A percentile compares a stretch with the other conserved stretches of the same genome.
Evolutionary conservation across 2,797 vertebrate genomes (phyloP).

Genomic region (Tapera naevia): DNA sequence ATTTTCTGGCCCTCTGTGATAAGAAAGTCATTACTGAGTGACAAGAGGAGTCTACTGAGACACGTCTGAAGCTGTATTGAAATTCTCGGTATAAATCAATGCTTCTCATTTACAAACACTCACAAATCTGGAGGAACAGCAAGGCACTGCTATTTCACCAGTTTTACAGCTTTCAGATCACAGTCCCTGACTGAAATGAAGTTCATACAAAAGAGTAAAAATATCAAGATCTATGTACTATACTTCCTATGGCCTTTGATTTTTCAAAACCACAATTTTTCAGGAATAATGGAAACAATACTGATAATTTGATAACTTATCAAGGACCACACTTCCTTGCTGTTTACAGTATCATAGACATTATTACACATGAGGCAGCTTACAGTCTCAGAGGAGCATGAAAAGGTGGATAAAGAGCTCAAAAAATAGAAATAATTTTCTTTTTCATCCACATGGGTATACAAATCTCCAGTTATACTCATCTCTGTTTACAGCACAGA

Average conservation of each 20-base stretch:
- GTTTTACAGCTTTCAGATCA: background rate
- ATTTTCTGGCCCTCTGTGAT: conserved; percentile 27
- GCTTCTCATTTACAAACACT: background rate
- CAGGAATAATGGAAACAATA: background rate
- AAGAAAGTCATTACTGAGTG: conserved; percentile 38
- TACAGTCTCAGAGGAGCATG: background rate
- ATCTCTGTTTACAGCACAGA: background rate
- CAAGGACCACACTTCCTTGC: background rate
- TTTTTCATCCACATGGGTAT: background rate
- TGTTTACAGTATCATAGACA: background rate
- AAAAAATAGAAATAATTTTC: background rate
- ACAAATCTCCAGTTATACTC: background rate
- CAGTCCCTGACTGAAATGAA: background rate
- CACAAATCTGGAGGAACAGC: background rate
- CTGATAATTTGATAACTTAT: background rate
- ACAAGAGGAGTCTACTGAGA: background rate
- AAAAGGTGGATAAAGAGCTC: background rate
- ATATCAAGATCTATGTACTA: background rate
- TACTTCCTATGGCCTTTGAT: rapidly evolving
- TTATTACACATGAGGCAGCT: background rate
- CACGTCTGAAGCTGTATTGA: background rate
- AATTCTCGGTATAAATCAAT: background rate
- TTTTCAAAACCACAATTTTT: background rate
- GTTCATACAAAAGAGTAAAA: background rate
- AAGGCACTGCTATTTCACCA: background rate